Evolutionary conservation across 2,888 invertebrate species (phyloP), one percentile per base, ranked within the genome.

Genomic region (Byasa hedistus): DNA sequence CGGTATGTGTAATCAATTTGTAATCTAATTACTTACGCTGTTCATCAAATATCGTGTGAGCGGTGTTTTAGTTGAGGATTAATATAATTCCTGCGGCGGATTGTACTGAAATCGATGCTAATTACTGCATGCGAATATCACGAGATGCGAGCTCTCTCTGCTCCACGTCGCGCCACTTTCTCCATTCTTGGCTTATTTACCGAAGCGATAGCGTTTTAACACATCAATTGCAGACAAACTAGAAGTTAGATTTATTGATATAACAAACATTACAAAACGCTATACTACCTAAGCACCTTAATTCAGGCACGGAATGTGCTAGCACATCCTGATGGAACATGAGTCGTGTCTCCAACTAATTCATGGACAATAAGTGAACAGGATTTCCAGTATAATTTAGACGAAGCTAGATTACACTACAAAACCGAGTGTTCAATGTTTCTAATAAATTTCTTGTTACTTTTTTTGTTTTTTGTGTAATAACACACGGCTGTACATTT

Each of bases 401-500:
- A 39, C 39, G 3, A 39, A 3, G 3, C 39, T 39, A 39, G 15
- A 39, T 39, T 39, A 39, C 15, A 39, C 15, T 39, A 1, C 12
- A 39, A 39, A 39, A 39, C 15, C 15, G n/a, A 15, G 15, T 39
- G 39, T 39, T 15, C 39, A 39, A 39, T 39, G 39, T 65, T 48
- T 24, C 48, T 17, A n/a, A n/a, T 48, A 63, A 55, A 58, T 61
- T 61, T 23, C 54, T 54, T 57, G 59, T 66, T 58, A 55, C 39
- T 5, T 19, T 48, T 48, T 48, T 1, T 61, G 55, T 59, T 66
- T 62, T 64, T 63, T 60, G 61, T 66, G 61, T 69, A 66, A 65
- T 66, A 69, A 66, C 69, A 19, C n/a, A 39, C 32, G 22, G 66
- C 72, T 70, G 71, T 72, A 68, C 69, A 64, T 60, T 67, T 69